Base-by-base conservation (phyloP, 1,140 invertebrate species). In the Trachymyrmex cornetzi region DNA sequence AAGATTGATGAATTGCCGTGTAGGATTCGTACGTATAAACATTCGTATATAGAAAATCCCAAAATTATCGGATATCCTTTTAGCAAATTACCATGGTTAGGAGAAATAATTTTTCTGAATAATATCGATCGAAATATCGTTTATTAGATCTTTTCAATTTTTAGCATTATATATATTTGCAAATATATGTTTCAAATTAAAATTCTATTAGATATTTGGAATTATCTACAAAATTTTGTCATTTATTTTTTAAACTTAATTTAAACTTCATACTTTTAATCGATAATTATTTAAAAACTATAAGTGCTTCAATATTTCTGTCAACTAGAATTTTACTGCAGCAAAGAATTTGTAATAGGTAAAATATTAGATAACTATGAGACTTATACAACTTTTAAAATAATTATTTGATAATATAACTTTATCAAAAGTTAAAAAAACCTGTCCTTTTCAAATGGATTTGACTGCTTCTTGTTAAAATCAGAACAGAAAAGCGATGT, bases 1-100 rank as follows among this genome's bases (percentile, higher is more conserved):
- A 48, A 74, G 80, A 61, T 84, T 84, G 80, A 84, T 84, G 57
- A 48, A 84, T 61, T 75, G 38, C 55, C 69, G 5, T 75, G 48
- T 50, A 74, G 38, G 4, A 75, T 72, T 61, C 11, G 34, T 57
- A 69, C 1, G 12, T 69, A 14, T 6, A 64, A 34, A 48, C 16
- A 44, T 22, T 30, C 19, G 16, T 79, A 38, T 4, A 67, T 27
- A 53, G 34, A 77, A 48, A 38, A 53, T 24, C 16, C 22, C 16
- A 44, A 44, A 30, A 27, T 24, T 19, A 53, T 38, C 38, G 38
- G 7, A 63, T 61, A 24, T 77, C 38, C 6, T 27, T 63, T 30
- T 16, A 44, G 24, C 16, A 7, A 61, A 22, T 5, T 30, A 4
- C 30, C 11, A 30, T 5, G 48, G 53, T 55, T 57, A 12, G 5